Percentiles rank a stretch among this genome's conserved stretches.
Evolutionary conservation across 2,888 invertebrate genomes (phyloP).

Genomic region (Lasioglossum marginatum): DNA sequence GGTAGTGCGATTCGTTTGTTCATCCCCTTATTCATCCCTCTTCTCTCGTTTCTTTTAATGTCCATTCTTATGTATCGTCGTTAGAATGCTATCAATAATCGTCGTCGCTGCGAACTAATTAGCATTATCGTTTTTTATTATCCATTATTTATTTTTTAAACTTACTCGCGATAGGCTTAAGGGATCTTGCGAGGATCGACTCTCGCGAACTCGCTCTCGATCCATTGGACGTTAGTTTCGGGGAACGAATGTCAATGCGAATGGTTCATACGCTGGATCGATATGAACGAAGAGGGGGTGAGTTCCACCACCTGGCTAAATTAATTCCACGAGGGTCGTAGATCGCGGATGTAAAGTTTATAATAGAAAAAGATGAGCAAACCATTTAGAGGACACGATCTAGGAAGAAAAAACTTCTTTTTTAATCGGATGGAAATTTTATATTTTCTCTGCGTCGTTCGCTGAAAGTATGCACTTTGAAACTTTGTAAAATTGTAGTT

Average conservation of each 20-base stretch:
- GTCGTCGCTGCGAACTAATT: slow-evolving; percentile 20
- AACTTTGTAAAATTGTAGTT: neutral
- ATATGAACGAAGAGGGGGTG: slow-evolving; percentile 52
- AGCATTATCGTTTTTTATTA: slow-evolving; percentile 36
- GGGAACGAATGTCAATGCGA: slow-evolving; percentile 49
- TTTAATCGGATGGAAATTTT: neutral
- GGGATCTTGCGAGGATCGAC: slow-evolving; percentile 15
- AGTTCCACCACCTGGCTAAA: neutral
- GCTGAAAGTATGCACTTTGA: neutral
- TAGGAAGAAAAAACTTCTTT: neutral
- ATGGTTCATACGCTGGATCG: slow-evolving; percentile 71
- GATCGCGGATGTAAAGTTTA: neutral
- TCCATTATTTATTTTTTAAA: slow-evolving; percentile 50
- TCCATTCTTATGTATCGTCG: slow-evolving; percentile 32
- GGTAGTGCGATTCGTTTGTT: neutral
- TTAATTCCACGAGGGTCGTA: slow-evolving; percentile 10
- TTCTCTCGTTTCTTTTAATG: slow-evolving; percentile 6
- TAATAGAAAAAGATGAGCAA: neutral
- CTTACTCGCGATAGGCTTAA: slow-evolving; percentile 43
- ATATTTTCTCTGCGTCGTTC: neutral
- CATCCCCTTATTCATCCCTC: neutral
- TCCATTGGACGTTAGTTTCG: slow-evolving; percentile 59
- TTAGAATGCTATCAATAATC: slow-evolving; percentile 37
- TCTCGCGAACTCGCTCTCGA: slow-evolving; percentile 18
- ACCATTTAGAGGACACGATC: neutral